phyloP scores from a whole-genome alignment of 2,113 vertebrate species.

The Osmerus eperlanus region DNA sequence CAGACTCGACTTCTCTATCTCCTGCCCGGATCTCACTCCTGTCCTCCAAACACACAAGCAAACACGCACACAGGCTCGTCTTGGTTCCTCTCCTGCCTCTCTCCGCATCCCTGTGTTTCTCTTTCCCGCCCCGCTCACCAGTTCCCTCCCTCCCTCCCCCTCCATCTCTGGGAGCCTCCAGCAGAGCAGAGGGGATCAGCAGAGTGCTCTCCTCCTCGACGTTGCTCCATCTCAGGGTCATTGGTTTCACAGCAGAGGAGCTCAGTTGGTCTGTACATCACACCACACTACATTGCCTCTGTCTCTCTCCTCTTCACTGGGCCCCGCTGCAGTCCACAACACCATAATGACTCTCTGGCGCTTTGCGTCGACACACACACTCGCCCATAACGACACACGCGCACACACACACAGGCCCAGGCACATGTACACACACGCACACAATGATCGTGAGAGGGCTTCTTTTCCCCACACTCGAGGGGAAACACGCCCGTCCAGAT shows the following conservation, averaged over 20 bases:
- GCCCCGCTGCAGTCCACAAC: conserved; percentile 1
- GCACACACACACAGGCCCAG: neutral
- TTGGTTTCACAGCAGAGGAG: conserved; percentile 68
- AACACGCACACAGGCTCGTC: too few relatives aligned
- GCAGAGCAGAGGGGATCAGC: conserved; percentile 15
- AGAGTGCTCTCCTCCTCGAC: conserved; percentile 12
- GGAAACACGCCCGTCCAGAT: too few relatives aligned
- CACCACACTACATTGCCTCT: conserved; percentile 60
- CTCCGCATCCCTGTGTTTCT: neutral
- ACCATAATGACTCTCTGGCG: conserved; percentile 5
- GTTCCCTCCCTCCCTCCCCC: conserved; percentile 2
- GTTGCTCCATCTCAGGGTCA: conserved; percentile 54
- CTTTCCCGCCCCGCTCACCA: neutral
- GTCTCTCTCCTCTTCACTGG: conserved; percentile 30
- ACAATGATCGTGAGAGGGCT: neutral
- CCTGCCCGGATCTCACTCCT: too few relatives aligned
- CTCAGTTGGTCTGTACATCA: conserved; percentile 46
- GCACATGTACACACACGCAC: neutral
- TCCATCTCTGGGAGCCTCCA: conserved; percentile 1
- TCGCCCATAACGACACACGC: neutral
- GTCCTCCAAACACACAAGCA: too few relatives aligned
- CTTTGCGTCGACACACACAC: neutral
- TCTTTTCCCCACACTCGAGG: too few relatives aligned
- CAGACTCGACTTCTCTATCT: conserved; percentile 19
- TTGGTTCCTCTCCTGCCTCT: neutral